Evolutionary conservation across 2,888 invertebrate species (phyloP).

Genomic region (Petrolisthes cinctipes): DNA sequence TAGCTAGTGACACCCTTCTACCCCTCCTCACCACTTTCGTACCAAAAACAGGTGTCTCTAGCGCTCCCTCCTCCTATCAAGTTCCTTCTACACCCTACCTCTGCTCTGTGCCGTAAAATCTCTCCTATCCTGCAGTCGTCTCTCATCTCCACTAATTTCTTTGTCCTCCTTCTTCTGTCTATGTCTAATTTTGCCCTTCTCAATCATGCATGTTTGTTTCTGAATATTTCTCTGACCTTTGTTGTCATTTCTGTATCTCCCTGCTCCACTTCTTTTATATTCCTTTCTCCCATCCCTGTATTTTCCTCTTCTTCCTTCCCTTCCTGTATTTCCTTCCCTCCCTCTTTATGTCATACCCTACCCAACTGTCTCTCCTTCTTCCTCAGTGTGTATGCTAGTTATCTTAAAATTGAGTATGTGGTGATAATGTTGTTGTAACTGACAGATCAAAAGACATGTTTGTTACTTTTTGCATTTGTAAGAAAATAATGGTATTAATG

Average conservation of each 20-base stretch:
- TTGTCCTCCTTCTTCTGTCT: slow-evolving; percentile 17
- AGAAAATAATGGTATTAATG: neutral
- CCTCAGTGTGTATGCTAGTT: slow-evolving; percentile 16
- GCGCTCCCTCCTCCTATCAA: no score
- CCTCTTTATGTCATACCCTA: neutral
- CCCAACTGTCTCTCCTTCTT: neutral
- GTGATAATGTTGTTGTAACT: no score
- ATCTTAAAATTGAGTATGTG: neutral
- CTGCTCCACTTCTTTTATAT: neutral
- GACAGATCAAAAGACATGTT: neutral
- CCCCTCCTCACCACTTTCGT: no score
- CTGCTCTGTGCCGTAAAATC: no score
- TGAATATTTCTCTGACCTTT: neutral
- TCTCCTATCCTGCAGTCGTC: neutral
- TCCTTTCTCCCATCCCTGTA: neutral
- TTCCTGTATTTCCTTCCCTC: neutral
- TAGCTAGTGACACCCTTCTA: no score
- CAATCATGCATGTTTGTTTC: neutral
- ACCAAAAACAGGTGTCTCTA: no score
- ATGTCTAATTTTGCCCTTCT: neutral
- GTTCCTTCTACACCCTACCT: no score
- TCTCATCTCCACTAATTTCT: neutral
- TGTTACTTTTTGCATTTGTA: slow-evolving; percentile 16
- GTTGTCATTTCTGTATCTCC: neutral
- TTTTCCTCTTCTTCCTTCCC: neutral